Conservation (phyloP, 2,113 vertebrate genomes). For the Columbina picui region DNA sequence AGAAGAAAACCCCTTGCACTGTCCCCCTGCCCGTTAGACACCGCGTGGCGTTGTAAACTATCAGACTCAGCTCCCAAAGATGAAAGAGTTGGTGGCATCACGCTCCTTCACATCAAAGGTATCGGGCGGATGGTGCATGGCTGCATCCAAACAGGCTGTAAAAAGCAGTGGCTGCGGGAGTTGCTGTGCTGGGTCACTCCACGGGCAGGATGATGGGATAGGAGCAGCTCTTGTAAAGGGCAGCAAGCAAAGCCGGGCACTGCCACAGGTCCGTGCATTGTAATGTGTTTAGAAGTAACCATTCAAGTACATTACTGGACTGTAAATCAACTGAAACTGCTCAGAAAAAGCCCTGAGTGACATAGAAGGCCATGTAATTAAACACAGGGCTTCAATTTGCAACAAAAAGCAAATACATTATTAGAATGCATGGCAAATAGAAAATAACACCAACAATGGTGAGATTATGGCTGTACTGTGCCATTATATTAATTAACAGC, state of each 20-base stretch:
- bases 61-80: neutral
- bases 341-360: slow-evolving; percentile 27
- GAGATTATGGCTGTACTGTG: neutral
- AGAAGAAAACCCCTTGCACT: neutral
- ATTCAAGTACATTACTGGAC: neutral
- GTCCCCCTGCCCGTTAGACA: neutral
- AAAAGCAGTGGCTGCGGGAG: neutral
- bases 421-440: neutral
- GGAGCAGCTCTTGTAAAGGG: neutral
- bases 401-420: neutral
- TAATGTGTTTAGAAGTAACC: neutral
- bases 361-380: slow-evolving; percentile 20
- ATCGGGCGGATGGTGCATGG: fast-evolving
- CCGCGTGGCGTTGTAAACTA: fast-evolving
- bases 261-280: neutral
- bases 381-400: neutral
- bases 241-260: neutral
- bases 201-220: neutral
- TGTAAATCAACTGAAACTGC: slow-evolving; percentile 3
- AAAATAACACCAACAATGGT: neutral
- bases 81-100: neutral
- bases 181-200: neutral
- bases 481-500: neutral
- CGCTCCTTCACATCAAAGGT: neutral
- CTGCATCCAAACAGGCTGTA: neutral